Evolutionary conservation across 2,797 vertebrate species (phyloP), one percentile per base, ranked within the genome.

Genomic region (Tangara arthus): DNA sequence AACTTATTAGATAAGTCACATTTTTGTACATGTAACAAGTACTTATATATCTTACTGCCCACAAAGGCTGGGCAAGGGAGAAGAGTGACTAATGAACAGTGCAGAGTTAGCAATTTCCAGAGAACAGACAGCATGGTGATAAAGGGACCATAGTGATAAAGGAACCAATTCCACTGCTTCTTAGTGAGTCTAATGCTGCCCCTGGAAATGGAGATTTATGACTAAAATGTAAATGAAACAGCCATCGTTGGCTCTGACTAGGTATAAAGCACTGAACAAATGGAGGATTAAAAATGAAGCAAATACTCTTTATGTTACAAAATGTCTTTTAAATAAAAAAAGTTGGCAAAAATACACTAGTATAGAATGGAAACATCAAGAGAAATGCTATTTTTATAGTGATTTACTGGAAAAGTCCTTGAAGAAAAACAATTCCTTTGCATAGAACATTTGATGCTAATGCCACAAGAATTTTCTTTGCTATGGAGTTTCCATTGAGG

Each of bases 401-500:
- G 4, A 92, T 92, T 87, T 92, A 68, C 64, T 91, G 82, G 82
- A 94, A 94, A 89, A 80, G 23, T 81, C 75, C 79, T 94, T 78
- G 42, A 93, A 95, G 79, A 91, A 87, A 91, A 94, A 64, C 64
- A 95, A 69, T 94, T 93, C 32, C 22, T 89, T 85, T 79, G 53
- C 71, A 55, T 30, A 95, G 68, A 87, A 91, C 53, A 37, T 56
- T 79, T 81, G 34, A 82, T 71, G 46, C 32, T 94, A 90, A 83
- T 71, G 53, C 57, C 68, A 34, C 44, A 92, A 81, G 75, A 95
- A 93, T 94, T 95, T 89, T 94, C 42, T 93, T 89, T 52, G 44
- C 57, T 73, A 15, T 86, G 76, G 57, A 94, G 46, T 95, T 96
- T 95, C 90, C 82, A 93, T 30, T 92, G 82, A 95, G 59, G 68